A percentile compares a stretch with the other conserved stretches of the same genome.
Evolutionary conservation across 2,888 invertebrate genomes (phyloP).

Genomic region (Syrista parreyssii): DNA sequence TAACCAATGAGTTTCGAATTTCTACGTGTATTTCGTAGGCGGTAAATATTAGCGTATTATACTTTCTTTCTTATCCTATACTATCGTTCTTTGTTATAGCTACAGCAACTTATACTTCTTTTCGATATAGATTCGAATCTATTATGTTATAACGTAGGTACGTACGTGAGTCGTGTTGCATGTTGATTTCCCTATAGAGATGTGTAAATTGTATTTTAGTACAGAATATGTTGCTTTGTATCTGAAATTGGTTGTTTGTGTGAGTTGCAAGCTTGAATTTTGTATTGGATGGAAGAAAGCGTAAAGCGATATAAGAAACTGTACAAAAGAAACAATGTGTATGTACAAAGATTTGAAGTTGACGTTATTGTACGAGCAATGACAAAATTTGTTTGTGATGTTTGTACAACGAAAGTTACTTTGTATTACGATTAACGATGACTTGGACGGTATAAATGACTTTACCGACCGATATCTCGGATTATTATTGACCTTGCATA

Average conservation of each 20-base stretch:
- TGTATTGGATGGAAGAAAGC: too few relatives aligned
- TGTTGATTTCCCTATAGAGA: neutral
- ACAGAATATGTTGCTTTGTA: neutral
- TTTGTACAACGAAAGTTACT: neutral
- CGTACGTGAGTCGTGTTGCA: neutral
- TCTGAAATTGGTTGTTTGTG: neutral
- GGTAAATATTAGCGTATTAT: neutral
- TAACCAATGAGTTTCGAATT: neutral
- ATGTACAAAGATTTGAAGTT: neutral
- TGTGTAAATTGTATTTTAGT: neutral
- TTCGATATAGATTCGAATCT: neutral
- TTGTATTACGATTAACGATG: neutral
- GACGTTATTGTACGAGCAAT: neutral
- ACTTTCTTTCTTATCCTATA: neutral
- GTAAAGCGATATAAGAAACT: too few relatives aligned
- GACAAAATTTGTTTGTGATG: neutral
- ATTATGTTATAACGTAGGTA: neutral
- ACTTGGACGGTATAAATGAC: neutral
- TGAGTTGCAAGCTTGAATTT: neutral
- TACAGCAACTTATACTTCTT: neutral
- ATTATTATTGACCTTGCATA: neutral
- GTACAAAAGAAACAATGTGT: too few relatives aligned
- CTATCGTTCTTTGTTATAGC: neutral
- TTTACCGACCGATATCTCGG: neutral
- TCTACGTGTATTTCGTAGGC: neutral